Conservation (phyloP, 2,797 vertebrate genomes). For the Neosilurus mollespiculum region DNA sequence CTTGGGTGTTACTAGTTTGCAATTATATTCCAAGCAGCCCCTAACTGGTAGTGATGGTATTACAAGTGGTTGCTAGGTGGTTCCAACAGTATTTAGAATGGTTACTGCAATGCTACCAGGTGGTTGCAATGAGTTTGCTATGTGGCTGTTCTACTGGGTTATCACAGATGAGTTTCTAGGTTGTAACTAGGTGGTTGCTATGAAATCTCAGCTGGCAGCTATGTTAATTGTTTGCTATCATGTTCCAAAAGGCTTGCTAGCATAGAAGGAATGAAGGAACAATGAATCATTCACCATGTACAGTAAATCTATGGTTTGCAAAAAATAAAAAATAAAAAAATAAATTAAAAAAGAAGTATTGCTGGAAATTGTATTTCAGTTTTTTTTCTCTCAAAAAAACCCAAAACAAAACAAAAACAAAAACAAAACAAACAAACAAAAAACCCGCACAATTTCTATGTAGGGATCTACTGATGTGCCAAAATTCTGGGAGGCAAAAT, state of each 20-base stretch:
- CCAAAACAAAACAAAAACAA: too few species aligned
- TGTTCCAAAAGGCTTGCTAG: not conserved
- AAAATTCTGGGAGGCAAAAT: not conserved
- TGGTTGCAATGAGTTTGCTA: not conserved
- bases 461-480: not conserved
- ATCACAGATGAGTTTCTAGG: not conserved
- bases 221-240: not conserved
- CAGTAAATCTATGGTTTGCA: too few species aligned
- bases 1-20: not conserved
- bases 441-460: too few species aligned
- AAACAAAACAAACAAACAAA: too few species aligned
- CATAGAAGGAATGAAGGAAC: not conserved
- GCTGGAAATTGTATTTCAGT: too few species aligned
- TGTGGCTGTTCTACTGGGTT: not conserved
- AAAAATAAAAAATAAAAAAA: too few species aligned
- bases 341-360: too few species aligned
- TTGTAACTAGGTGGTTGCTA: not conserved
- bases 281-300: not conserved
- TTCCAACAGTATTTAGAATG: not conserved
- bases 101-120: not conserved
- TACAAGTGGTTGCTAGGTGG: not conserved
- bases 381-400: too few species aligned
- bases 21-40: too few species aligned
- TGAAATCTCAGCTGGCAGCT: not conserved
- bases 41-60: too few species aligned